Percentiles rank a stretch among this genome's conserved stretches.
Conservation (phyloP, 2,797 vertebrate species). For the Dendrocincla fuliginosa region DNA sequence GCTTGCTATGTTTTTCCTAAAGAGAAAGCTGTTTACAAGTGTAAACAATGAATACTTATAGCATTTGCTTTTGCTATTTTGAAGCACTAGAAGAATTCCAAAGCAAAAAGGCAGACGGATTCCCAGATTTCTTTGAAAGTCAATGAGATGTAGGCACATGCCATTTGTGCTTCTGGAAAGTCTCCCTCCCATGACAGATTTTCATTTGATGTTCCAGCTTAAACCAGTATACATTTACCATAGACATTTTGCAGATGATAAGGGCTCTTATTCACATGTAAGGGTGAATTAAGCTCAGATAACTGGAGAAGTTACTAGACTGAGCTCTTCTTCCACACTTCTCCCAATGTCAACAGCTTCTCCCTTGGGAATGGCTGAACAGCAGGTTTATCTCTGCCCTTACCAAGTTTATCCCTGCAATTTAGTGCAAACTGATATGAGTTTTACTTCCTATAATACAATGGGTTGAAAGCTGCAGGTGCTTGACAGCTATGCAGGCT, state of each 20-base stretch:
- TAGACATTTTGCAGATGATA: neutral
- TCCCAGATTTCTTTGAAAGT: neutral
- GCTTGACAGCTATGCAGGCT: neutral
- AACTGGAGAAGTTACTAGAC: neutral
- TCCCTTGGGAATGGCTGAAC: neutral
- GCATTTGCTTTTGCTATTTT: neutral
- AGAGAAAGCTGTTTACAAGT: neutral
- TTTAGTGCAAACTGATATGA: neutral
- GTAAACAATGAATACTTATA: neutral
- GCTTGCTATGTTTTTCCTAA: neutral
- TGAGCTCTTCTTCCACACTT: neutral
- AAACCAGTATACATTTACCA: neutral
- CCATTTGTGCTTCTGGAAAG: neutral
- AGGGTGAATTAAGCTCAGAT: neutral
- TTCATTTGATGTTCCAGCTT: neutral
- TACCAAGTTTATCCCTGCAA: neutral
- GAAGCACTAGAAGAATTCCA: constrained; percentile 4
- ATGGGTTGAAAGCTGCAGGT: neutral
- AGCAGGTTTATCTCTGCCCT: neutral
- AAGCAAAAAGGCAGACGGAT: neutral
- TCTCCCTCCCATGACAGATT: neutral
- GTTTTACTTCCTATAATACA: neutral
- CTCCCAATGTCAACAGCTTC: neutral
- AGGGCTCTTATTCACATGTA: neutral
- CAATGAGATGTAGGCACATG: neutral